Evolutionary conservation across 2,888 invertebrate genomes (phyloP), one percentile per base, ranked within the genome.

Genomic region (Euspilapteryx auroguttella): DNA sequence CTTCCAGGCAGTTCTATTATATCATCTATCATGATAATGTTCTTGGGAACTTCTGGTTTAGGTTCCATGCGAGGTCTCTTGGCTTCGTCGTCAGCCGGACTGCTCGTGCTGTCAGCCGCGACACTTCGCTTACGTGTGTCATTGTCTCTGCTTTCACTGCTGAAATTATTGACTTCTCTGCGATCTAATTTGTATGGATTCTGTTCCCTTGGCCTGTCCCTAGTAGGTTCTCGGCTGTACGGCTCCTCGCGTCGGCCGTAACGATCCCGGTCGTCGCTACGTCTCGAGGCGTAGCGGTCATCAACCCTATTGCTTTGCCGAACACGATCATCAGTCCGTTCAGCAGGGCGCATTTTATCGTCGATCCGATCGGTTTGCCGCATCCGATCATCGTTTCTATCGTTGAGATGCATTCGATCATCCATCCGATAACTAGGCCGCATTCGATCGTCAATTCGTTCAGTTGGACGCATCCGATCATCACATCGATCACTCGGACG

Each of bases 1-100:
- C 96, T 80, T 6, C 90, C 91, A 2, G 96, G 95, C 12, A 80
- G 62, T 48, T 83, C 81, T 26, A 96, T 63, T 33, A 97, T 63
- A 52, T 95, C 94, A 49, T 94, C 92, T 41, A 95, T 86, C 62
- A 79, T 80, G 21, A 86, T 81, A 14, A 65, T 12, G 36, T 58
- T 20, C 13, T 12, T 11, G 13, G 21, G 11, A 14, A 17, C 5
- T 5, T 17, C 17, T 17, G 5, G 5, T 6, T 8, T 17, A 8
- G 17, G 8, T 5, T 5, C 8, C 17, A 17, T 17, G 5, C 8
- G 5, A n/a, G n/a, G n/a, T n/a, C n/a, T n/a, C n/a, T n/a, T n/a
- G n/a, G n/a, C n/a, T n/a, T n/a, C n/a, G n/a, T n/a, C n/a, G n/a
- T n/a, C n/a, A n/a, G n/a, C n/a, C n/a, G n/a, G n/a, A n/a, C n/a